Percentiles rank a stretch among this genome's conserved stretches.
Evolutionary conservation across 2,113 vertebrate species (phyloP).

Genomic region (Bubo bubo): DNA sequence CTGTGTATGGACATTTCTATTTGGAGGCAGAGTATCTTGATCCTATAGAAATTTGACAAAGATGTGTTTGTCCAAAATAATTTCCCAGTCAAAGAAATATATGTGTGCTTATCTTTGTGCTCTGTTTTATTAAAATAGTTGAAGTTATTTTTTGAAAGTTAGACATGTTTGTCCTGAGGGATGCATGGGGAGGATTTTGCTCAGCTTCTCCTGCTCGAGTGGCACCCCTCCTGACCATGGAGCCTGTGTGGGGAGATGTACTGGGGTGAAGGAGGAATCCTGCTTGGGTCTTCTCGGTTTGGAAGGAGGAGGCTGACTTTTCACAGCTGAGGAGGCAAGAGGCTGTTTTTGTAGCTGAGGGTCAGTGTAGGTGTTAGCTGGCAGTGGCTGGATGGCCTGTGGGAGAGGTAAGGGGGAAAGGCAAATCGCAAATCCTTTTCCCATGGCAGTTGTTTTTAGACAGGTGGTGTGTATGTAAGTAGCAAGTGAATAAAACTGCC

Average conservation of each 20-base stretch:
- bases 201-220: background rate
- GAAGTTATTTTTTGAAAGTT: background rate
- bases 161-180: background rate
- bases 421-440: background rate
- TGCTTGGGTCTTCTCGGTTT: background rate
- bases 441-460: accelerated
- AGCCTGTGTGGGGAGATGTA: accelerated
- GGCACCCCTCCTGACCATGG: background rate
- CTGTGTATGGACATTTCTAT: background rate
- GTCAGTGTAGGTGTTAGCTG: background rate
- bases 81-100: background rate
- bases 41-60: background rate
- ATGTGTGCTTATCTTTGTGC: background rate
- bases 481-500: background rate
- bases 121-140: background rate
- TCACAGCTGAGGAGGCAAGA: background rate
- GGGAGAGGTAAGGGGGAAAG: background rate
- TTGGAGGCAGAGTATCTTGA: background rate
- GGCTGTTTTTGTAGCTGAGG: background rate
- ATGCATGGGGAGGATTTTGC: background rate
- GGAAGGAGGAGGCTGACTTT: background rate
- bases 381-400: background rate
- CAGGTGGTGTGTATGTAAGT: background rate
- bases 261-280: background rate
- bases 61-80: background rate